Conservation (phyloP, 2,888 invertebrate species). For the Mesoligia furuncula region DNA sequence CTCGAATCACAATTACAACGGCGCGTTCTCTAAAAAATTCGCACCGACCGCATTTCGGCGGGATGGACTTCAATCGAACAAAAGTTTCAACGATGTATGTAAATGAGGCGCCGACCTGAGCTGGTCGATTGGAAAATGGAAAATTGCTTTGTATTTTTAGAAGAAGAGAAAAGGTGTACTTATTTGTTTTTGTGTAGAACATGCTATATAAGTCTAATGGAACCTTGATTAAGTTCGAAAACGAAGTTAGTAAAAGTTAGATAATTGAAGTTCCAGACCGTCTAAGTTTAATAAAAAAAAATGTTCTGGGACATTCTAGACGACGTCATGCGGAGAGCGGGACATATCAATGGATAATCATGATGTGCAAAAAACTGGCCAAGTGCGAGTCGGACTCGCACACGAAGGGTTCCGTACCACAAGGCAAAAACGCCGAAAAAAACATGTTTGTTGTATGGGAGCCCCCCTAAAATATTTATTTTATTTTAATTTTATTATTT, state of each 20-base stretch:
- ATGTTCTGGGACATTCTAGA: too few relatives aligned
- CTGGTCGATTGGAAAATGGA: slow-evolving; percentile 64
- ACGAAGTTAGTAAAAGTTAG: slow-evolving; percentile 15
- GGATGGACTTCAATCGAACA: slow-evolving; percentile 74
- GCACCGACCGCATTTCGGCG: slow-evolving; percentile 72
- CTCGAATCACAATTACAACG: slow-evolving; percentile 80
- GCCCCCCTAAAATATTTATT: too few relatives aligned
- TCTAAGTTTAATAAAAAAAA: slow-evolving; percentile 1
- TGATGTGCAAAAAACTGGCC: slow-evolving; percentile 10
- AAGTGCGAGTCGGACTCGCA: too few relatives aligned
- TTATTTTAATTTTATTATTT: too few relatives aligned
- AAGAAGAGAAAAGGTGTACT: slow-evolving; percentile 59
- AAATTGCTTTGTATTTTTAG: slow-evolving; percentile 67
- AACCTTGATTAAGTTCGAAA: slow-evolving; percentile 28
- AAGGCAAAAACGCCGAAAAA: too few relatives aligned
- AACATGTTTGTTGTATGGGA: too few relatives aligned
- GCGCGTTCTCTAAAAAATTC: slow-evolving; percentile 76
- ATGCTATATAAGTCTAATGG: slow-evolving; percentile 35
- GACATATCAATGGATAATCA: background rate
- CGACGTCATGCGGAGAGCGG: too few relatives aligned
- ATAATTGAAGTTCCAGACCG: background rate
- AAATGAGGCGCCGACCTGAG: slow-evolving; percentile 69
- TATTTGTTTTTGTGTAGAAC: slow-evolving; percentile 56
- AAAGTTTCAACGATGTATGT: slow-evolving; percentile 75
- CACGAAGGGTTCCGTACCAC: too few relatives aligned